Evolutionary conservation across 2,797 vertebrate genomes (phyloP).

Genomic region (Sebastes flavidus): DNA sequence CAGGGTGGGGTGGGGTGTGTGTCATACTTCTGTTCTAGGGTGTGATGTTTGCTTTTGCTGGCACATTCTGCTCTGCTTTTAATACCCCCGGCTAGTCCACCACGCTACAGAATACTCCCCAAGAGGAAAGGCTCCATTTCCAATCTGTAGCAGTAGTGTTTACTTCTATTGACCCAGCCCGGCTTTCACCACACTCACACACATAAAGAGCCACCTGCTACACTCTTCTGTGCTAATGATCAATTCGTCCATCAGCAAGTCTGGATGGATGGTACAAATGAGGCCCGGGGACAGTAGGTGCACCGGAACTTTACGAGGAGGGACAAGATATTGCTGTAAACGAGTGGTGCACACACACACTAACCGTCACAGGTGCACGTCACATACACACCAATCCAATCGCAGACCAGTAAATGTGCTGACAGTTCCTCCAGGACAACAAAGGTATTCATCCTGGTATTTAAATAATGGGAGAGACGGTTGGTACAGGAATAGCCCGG

Average conservation of each 20-base stretch:
- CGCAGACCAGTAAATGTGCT: constrained; percentile 43
- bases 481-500: constrained; percentile 71
- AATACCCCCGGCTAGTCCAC: constrained; percentile 43
- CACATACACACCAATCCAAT: background rate
- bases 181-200: constrained; percentile 23
- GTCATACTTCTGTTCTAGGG: constrained; percentile 59
- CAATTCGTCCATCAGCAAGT: constrained; percentile 54
- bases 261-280: constrained; percentile 37
- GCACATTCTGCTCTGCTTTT: constrained; percentile 60
- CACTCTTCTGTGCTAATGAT: constrained; percentile 52
- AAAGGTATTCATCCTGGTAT: constrained; percentile 62
- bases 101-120: constrained; percentile 56
- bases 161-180: constrained; percentile 65
- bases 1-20: constrained; percentile 27
- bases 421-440: constrained; percentile 70
- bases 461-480: constrained; percentile 74
- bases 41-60: constrained; percentile 69
- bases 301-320: constrained; percentile 42
- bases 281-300: constrained; percentile 4
- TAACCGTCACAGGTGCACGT: background rate
- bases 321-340: constrained; percentile 58
- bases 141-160: constrained; percentile 57
- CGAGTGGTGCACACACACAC: constrained; percentile 23
- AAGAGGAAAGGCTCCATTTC: constrained; percentile 57
- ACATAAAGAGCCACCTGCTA: constrained; percentile 25